Conservation (phyloP, 1,140 invertebrate species). For the Eueides isabella region DNA sequence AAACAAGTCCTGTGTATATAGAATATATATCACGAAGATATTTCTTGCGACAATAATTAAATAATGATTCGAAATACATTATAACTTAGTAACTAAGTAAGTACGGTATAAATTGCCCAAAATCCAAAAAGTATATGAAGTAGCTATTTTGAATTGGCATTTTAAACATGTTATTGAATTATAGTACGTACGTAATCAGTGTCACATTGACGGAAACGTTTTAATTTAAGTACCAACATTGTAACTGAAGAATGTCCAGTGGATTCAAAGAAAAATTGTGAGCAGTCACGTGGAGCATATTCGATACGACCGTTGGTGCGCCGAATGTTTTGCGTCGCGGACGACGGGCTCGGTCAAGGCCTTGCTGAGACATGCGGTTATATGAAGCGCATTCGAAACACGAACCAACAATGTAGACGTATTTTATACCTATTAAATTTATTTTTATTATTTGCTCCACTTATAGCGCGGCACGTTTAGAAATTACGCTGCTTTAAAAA, state of each 20-base stretch:
- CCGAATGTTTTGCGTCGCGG: constrained; percentile 32
- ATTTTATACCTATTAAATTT: constrained; percentile 10
- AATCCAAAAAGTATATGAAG: not conserved
- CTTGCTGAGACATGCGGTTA: constrained; percentile 56
- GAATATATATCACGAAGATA: not conserved
- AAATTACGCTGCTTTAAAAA: not conserved
- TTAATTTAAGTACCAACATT: constrained; percentile 22
- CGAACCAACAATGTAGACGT: constrained; percentile 35
- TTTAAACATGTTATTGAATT: not conserved
- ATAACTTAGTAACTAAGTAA: not conserved
- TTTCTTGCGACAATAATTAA: not conserved
- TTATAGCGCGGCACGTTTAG: not conserved
- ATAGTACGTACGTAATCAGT: not conserved
- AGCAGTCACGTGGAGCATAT: constrained; percentile 54
- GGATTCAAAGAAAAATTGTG: constrained; percentile 45
- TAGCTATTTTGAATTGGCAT: not conserved
- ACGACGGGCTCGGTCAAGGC: constrained; percentile 62
- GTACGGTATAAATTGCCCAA: not conserved
- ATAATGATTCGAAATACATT: not conserved
- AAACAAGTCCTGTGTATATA: constrained; percentile 44
- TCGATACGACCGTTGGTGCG: constrained; percentile 27
- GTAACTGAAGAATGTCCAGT: constrained; percentile 53
- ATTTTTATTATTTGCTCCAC: not conserved
- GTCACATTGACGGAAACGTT: not conserved
- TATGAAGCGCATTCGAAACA: constrained; percentile 58